A percentile compares a stretch with the other conserved stretches of the same genome.
phyloP scores from a whole-genome alignment of 2,113 vertebrate species.

The Prinia subflava region DNA sequence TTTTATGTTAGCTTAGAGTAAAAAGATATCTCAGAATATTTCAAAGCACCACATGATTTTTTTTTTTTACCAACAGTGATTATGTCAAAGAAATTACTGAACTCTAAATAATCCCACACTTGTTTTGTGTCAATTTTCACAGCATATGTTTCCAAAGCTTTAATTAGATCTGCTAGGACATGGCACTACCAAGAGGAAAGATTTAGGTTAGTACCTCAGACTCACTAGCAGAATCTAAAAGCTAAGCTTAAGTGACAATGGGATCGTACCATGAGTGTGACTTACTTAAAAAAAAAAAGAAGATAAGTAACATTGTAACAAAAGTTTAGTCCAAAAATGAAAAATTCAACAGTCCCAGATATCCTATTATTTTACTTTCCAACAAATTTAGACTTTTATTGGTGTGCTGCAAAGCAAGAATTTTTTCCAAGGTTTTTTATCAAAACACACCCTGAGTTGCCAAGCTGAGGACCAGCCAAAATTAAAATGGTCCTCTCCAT shows the following conservation, averaged over 20 bases:
- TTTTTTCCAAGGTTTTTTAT: neutral
- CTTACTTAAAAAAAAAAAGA: neutral
- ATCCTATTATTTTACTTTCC: neutral
- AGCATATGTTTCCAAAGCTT: neutral
- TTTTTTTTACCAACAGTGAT: neutral
- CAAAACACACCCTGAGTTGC: neutral
- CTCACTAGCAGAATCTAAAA: neutral
- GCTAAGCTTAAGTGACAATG: neutral
- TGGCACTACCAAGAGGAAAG: neutral
- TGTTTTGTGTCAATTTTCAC: neutral
- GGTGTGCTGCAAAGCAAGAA: neutral
- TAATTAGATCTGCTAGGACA: neutral
- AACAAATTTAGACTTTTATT: neutral
- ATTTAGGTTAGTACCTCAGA: neutral
- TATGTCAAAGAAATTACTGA: neutral
- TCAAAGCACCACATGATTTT: neutral
- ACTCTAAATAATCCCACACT: neutral
- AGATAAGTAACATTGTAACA: neutral
- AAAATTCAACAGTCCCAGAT: neutral
- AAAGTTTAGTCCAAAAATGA: neutral
- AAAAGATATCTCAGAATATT: neutral
- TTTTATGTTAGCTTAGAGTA: neutral
- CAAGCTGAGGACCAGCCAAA: neutral
- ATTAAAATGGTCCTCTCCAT: neutral
- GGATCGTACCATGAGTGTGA: neutral